Percentiles rank a stretch among this genome's conserved stretches.
Evolutionary conservation across 2,888 invertebrate genomes (phyloP).

Genomic region (Tuberolachnus salignus): DNA sequence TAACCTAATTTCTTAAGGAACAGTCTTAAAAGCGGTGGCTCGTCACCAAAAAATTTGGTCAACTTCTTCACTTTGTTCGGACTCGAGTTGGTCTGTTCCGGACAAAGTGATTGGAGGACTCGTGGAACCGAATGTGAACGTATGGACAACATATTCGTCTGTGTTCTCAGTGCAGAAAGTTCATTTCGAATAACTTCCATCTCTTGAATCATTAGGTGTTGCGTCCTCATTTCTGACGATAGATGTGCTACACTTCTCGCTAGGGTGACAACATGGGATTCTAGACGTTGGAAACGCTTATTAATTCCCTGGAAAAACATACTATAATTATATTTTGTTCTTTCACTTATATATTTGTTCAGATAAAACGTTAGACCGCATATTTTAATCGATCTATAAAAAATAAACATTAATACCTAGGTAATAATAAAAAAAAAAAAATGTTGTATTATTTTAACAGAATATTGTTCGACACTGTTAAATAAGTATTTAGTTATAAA

Average conservation of each 20-base stretch:
- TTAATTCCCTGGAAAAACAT: constrained; percentile 72
- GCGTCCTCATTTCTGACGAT: constrained; percentile 88
- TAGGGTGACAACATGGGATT: constrained; percentile 88
- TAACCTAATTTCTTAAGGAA: constrained; percentile 90
- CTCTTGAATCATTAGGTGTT: constrained; percentile 85
- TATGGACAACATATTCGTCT: constrained; percentile 68
- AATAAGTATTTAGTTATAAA: neutral
- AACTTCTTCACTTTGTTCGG: constrained; percentile 85
- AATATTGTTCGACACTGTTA: neutral
- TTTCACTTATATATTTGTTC: neutral
- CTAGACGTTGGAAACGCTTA: constrained; percentile 84
- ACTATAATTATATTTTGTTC: neutral
- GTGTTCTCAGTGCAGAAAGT: constrained; percentile 76
- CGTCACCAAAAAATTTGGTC: constrained; percentile 92
- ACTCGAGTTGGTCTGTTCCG: constrained; percentile 73
- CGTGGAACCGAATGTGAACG: constrained; percentile 69
- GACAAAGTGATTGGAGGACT: constrained; percentile 58
- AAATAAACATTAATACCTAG: neutral
- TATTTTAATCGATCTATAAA: neutral
- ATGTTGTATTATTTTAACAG: neutral
- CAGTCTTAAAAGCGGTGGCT: constrained; percentile 85
- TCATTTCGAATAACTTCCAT: constrained; percentile 86
- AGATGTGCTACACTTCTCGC: constrained; percentile 89
- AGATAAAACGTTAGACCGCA: neutral
- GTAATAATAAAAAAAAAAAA: constrained; percentile 34